Percentiles rank a stretch among this genome's conserved stretches.
Conservation (phyloP, 2,113 vertebrate genomes). For the Channa maculata region DNA sequence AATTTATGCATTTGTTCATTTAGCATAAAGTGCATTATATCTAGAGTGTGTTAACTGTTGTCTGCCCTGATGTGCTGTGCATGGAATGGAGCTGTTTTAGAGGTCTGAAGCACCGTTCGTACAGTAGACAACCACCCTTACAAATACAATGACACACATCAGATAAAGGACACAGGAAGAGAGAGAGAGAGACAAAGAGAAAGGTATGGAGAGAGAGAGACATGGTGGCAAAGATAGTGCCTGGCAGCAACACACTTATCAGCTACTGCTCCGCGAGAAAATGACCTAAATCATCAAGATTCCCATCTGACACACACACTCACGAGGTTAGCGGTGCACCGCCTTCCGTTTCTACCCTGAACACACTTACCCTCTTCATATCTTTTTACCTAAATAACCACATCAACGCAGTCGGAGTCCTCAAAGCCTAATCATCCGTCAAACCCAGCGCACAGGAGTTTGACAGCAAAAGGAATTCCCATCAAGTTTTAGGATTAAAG, state of each 20-base stretch:
- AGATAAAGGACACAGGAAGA: constrained; percentile 67
- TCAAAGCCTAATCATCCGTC: constrained; percentile 28
- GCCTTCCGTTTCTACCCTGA: constrained; percentile 40
- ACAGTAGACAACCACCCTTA: constrained; percentile 64
- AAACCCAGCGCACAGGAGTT: background rate
- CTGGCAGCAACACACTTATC: constrained; percentile 82
- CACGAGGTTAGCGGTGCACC: constrained; percentile 21
- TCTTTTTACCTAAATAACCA: constrained; percentile 47
- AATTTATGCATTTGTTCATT: too few species aligned
- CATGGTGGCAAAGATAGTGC: constrained; percentile 79
- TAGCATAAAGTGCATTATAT: too few species aligned
- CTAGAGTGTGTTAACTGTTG: background rate
- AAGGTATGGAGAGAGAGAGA: constrained; percentile 54
- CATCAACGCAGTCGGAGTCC: constrained; percentile 9
- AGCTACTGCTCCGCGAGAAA: constrained; percentile 74
- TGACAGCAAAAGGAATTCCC: background rate
- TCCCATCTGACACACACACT: constrained; percentile 74
- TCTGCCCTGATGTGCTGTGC: background rate
- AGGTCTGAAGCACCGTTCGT: constrained; percentile 52
- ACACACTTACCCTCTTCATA: constrained; percentile 56
- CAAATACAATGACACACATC: constrained; percentile 64
- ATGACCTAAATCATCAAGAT: constrained; percentile 86
- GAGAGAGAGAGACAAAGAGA: constrained; percentile 37
- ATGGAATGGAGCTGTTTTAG: constrained; percentile 15
- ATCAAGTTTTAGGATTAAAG: background rate